Conservation (phyloP, 2,888 invertebrate genomes). For the Megalurothrips usitatus region DNA sequence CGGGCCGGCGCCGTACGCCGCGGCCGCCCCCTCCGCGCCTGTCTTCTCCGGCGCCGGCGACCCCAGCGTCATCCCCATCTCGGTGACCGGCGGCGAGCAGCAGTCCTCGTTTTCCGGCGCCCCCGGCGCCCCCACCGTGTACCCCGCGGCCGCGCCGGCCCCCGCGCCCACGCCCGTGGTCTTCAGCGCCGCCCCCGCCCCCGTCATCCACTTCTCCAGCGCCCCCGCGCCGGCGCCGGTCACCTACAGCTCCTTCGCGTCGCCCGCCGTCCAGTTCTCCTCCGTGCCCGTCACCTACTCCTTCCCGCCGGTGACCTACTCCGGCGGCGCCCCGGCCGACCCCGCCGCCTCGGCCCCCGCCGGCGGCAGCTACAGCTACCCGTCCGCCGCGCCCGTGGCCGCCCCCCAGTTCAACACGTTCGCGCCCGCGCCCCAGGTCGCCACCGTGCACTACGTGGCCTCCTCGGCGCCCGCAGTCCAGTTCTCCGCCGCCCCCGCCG, state of each 20-base stretch:
- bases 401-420: neutral
- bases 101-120: neutral
- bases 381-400: neutral
- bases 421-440: neutral
- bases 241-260: neutral
- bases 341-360: neutral
- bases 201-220: neutral
- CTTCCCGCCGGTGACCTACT: neutral
- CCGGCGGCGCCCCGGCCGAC: neutral
- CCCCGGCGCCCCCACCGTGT: neutral
- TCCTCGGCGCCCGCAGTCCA: neutral
- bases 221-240: neutral
- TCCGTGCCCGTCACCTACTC: neutral
- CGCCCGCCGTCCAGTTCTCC: neutral
- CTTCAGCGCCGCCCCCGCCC: neutral
- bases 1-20: neutral
- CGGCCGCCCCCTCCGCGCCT: neutral
- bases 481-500: neutral
- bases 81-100: neutral
- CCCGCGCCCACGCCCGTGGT: neutral
- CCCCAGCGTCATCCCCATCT: constrained; percentile 16
- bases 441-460: neutral
- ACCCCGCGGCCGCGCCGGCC: neutral
- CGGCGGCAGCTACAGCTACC: too few relatives aligned
- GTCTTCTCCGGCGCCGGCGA: neutral